Percentiles rank a stretch among this genome's conserved stretches.
Conservation (phyloP, 1,140 invertebrate genomes). For the Cephus cinctus region DNA sequence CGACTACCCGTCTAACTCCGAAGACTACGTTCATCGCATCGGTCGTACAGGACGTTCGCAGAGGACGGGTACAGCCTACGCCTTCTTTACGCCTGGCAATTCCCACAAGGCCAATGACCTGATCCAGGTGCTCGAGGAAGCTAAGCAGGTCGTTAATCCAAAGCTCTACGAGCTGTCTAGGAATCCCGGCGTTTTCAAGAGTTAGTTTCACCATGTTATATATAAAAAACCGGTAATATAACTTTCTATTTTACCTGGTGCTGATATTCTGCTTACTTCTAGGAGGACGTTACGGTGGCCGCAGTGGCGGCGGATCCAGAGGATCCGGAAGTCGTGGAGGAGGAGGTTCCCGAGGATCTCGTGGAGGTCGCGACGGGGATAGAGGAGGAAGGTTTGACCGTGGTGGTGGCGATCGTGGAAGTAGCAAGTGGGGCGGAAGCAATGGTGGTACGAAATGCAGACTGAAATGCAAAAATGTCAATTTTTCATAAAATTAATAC, state of each 20-base stretch:
- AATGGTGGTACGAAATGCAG: constrained; percentile 32
- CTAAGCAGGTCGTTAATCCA: constrained; percentile 67
- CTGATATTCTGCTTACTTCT: neutral
- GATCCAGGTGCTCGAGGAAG: constrained; percentile 68
- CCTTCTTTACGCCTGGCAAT: constrained; percentile 81
- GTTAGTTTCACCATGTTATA: constrained; percentile 32
- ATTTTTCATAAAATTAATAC: no score
- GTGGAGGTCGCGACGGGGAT: constrained; percentile 37
- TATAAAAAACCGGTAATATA: neutral
- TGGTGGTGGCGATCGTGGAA: constrained; percentile 34
- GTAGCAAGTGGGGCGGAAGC: constrained; percentile 42
- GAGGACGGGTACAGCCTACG: constrained; percentile 84
- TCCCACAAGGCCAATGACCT: constrained; percentile 72
- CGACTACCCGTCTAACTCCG: constrained; percentile 87
- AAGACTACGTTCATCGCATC: constrained; percentile 91
- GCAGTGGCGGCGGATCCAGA: constrained; percentile 11
- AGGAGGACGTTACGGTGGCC: constrained; percentile 23
- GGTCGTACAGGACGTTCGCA: constrained; percentile 83
- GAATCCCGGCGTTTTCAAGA: constrained; percentile 49
- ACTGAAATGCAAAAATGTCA: no score
- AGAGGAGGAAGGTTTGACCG: constrained; percentile 43
- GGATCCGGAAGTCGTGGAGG: constrained; percentile 31
- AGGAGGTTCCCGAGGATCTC: constrained; percentile 26
- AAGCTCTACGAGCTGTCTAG: constrained; percentile 54
- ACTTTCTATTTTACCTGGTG: neutral